Percentiles rank a stretch among this genome's conserved stretches.
phyloP scores from a whole-genome alignment of 2,888 invertebrate species.

The Anarsia innoxiella region DNA sequence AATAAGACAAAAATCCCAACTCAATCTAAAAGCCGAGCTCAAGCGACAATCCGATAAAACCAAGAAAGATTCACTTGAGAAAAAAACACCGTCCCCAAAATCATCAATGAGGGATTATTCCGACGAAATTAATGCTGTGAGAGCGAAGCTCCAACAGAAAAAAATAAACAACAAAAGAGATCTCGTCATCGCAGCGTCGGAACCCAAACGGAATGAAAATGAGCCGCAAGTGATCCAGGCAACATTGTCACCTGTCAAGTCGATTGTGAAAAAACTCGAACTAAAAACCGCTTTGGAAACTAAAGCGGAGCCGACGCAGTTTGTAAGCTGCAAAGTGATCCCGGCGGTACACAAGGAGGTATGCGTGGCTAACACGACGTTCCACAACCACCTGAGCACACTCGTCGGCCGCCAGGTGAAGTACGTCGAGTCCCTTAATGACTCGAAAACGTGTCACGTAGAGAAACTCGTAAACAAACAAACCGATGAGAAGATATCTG shows the following conservation, averaged over 20 bases:
- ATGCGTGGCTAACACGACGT: constrained; percentile 65
- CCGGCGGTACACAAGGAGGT: constrained; percentile 65
- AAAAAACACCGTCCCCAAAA: constrained; percentile 54
- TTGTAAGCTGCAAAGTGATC: constrained; percentile 64
- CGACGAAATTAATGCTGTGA: constrained; percentile 67
- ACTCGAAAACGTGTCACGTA: constrained; percentile 54
- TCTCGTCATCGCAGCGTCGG: constrained; percentile 38
- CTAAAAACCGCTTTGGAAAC: constrained; percentile 62
- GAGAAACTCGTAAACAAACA: constrained; percentile 60
- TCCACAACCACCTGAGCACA: constrained; percentile 70
- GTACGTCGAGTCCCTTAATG: constrained; percentile 57
- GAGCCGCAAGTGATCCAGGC: constrained; percentile 49
- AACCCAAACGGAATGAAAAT: constrained; percentile 51
- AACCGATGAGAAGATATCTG: constrained; percentile 67
- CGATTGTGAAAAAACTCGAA: constrained; percentile 67
- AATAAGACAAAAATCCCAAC: constrained; percentile 65
- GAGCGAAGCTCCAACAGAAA: constrained; percentile 67
- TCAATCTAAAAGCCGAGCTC: constrained; percentile 54
- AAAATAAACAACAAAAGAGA: constrained; percentile 63
- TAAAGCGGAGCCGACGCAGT: constrained; percentile 53
- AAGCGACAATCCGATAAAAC: constrained; percentile 56
- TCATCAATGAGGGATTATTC: constrained; percentile 59
- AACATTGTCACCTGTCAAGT: constrained; percentile 64
- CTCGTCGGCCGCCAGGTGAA: constrained; percentile 69
- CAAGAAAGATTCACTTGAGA: constrained; percentile 56